These are phyloP conservation scores for Tetrao urogallus DNA, from an alignment of 2,113 vertebrate genomes.

Conservation along the genomic window DNA sequence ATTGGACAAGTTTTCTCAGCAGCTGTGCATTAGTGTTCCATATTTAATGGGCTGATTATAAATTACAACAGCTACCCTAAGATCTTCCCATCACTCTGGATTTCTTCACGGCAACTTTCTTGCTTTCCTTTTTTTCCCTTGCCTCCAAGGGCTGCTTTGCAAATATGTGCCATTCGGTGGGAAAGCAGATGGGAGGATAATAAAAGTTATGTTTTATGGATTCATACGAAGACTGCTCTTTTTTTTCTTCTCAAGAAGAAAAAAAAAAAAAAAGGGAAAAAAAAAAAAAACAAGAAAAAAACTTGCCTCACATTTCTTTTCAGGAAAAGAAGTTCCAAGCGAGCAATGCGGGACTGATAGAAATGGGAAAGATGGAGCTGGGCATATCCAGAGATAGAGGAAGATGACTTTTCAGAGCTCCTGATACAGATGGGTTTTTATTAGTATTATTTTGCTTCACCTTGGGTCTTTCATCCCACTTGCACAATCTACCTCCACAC, in stretches of 20 bases:
- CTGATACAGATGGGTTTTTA: neutral
- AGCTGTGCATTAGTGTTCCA: constrained; percentile 50
- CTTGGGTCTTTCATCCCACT: neutral
- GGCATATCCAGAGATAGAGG: neutral
- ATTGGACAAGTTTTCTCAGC: constrained; percentile 58
- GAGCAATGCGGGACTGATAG: neutral
- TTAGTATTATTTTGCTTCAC: neutral
- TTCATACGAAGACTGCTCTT: neutral
- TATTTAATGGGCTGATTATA: constrained; percentile 61
- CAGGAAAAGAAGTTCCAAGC: neutral
- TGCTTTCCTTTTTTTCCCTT: neutral
- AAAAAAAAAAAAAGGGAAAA: neutral
- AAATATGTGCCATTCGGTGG: constrained; percentile 1
- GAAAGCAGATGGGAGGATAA: constrained; percentile 37
- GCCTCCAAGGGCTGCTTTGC: constrained; percentile 12
- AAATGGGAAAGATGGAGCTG: neutral
- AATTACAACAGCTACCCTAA: constrained; percentile 41
- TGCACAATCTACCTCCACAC: neutral
- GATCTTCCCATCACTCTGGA: constrained; percentile 38
- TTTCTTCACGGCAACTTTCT: constrained; percentile 8
- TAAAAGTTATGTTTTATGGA: constrained; percentile 6
- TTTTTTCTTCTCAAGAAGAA: neutral
- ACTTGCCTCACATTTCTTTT: neutral
- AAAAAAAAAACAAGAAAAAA: neutral
- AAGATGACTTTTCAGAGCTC: neutral